Percentiles rank a stretch among this genome's conserved stretches.
Evolutionary conservation across 2,888 invertebrate species (phyloP).

Genomic region (Cremastobaeus sp.): DNA sequence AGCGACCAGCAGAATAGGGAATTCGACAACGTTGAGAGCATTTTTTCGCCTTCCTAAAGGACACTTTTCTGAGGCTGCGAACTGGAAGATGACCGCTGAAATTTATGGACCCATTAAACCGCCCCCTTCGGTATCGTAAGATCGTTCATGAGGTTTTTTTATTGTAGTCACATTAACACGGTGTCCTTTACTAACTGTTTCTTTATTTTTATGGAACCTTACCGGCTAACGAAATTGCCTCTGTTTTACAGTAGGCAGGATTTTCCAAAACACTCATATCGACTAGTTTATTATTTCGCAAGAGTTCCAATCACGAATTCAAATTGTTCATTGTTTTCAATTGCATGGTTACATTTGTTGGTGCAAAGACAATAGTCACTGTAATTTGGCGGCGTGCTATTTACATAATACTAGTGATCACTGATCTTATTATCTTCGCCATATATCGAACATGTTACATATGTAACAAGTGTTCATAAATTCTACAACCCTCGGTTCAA

Average conservation of each 20-base stretch:
- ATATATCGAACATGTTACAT: conserved; percentile 26
- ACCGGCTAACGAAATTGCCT: conserved; percentile 10
- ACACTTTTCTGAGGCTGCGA: conserved; percentile 70
- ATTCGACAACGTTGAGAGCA: not conserved
- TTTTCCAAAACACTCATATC: too few species aligned
- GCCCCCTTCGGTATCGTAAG: conserved; percentile 69
- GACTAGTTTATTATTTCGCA: too few species aligned
- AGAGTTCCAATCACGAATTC: conserved; percentile 6
- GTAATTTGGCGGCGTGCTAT: conserved; percentile 19
- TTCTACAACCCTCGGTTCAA: conserved; percentile 10
- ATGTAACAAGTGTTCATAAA: conserved; percentile 37
- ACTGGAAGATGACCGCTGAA: conserved; percentile 74
- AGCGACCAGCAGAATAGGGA: too few species aligned
- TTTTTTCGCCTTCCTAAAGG: conserved; percentile 66
- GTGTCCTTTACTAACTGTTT: conserved; percentile 10
- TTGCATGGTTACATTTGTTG: conserved; percentile 22
- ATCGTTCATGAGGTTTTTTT: conserved; percentile 67
- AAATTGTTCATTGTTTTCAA: conserved; percentile 9
- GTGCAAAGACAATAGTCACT: conserved; percentile 25
- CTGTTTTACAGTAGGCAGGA: too few species aligned
- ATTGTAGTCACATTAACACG: conserved; percentile 71
- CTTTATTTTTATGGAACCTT: conserved; percentile 23
- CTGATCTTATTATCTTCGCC: conserved; percentile 21
- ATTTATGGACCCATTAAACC: conserved; percentile 75
- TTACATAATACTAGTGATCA: conserved; percentile 48